Conservation (phyloP, 2,113 vertebrate genomes). For the Strix uralensis region DNA sequence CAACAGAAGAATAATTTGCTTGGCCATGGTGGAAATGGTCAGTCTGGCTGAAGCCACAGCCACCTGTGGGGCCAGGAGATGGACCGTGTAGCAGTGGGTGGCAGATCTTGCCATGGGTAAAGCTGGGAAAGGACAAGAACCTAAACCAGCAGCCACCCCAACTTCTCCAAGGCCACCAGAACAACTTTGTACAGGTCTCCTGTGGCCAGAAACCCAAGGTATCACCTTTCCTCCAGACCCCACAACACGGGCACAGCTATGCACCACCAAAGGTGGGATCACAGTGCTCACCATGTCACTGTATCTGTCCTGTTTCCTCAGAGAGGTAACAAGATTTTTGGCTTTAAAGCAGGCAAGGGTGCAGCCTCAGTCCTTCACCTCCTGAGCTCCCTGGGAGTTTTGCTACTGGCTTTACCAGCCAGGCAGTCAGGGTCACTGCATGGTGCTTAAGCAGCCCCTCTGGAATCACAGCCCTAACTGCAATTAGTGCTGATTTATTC, state of each 20-base stretch:
- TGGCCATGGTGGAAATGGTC: neutral
- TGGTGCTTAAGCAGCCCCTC: conserved; percentile 26
- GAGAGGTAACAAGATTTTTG: neutral
- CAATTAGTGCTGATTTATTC: conserved; percentile 71
- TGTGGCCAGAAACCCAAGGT: neutral
- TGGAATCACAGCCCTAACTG: conserved; percentile 32
- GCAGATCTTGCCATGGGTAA: neutral
- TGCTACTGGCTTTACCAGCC: neutral
- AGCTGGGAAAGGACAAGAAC: neutral
- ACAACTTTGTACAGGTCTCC: neutral
- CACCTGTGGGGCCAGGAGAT: accelerated
- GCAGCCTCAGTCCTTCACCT: neutral
- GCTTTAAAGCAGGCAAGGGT: neutral
- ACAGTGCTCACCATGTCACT: neutral
- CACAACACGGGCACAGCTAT: accelerated
- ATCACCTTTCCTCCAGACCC: neutral
- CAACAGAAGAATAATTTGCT: neutral
- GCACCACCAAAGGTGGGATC: neutral
- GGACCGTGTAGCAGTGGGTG: neutral
- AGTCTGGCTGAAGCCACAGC: neutral
- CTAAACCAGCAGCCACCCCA: neutral
- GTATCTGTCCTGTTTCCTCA: neutral
- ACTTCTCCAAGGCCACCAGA: neutral
- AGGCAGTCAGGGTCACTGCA: neutral
- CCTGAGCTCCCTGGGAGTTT: neutral